Base-by-base conservation (phyloP, 2,113 vertebrate species). In the Dicentrarchus labrax region DNA sequence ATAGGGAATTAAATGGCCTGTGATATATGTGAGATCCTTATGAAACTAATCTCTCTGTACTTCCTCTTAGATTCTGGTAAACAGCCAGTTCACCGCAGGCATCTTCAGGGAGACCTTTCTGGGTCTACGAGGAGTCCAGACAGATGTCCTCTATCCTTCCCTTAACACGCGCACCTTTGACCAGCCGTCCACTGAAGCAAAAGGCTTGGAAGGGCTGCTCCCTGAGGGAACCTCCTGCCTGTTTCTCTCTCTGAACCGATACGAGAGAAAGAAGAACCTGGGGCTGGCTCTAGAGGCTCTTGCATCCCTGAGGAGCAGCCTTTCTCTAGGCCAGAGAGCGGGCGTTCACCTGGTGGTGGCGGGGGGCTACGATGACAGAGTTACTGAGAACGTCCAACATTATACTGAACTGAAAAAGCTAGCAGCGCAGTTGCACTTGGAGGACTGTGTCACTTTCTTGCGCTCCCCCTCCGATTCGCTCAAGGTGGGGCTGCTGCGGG, bases 171-270 rank as follows among this genome's bases (percentile, higher is more conserved):
- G 50, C 11, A 94, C 92, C 88, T 98, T 99, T 80, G 96, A 98
- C 88, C 87, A 87, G 61, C 47, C 92, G 0, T 77, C 86, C 43
- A n/a, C 61, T 78, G 94, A 96, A 54, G 88, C 89, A 13, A 94
- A 95, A 21, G 72, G 86, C 54, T 83, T 97, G 41, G 80, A 78
- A 11, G 95, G 95, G 6, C 90, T 98, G 38, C 82, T 98, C 38
- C 97, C 97, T 0, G 86, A 94, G 80, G 94, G 90, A 11, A 96
- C 95, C n/a, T 91, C 95, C 66, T 94, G 96, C 87, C 45, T 97
- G 48, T 99, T 99, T 88, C 96, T 99, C 64, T 99, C 98, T 45
- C 97, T 99, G 85, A 99, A 99, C 93, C 96, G 98, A 70, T 99
- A 97, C 0, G 98, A 99, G 92, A 96, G 97, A 47, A 99, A 99